Evolutionary conservation across 2,888 invertebrate species (phyloP), one percentile per base, ranked within the genome.

Genomic region (Drosophila percnosoma): DNA sequence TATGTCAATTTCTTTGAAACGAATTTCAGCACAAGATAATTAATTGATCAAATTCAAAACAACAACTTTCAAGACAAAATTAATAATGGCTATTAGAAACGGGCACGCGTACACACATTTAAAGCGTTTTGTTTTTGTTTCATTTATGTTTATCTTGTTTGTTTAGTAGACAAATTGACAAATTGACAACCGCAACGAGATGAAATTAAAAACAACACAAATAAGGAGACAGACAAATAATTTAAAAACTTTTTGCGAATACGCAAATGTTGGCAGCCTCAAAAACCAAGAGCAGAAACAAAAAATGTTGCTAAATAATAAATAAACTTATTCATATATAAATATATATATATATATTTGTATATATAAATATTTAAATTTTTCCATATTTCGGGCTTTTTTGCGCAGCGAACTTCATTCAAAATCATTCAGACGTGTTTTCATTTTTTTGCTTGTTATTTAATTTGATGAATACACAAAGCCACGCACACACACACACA

Each of bases 41-140:
- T 57, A 54, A 70, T 66, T 68, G 69, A 73, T 64, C 60, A 36
- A 81, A 89, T 75, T 58, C 45, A 63, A 63, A 73, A 69, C 68
- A 63, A 38, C 65, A 83, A 83, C 62, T 66, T 81, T 81, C 82
- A 75, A 82, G 88, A 85, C 82, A 65, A 75, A 73, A 78, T 72
- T 21, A 75, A 73, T 76, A 63, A 83, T 58, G 55, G 76, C 68
- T 76, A 67, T 78, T 68, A 70, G 71, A 78, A 68, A 75, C 74
- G 76, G 72, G 75, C 76, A 78, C 75, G 67, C 79, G 64, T 68
- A 80, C 75, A 81, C 72, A 86, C 79, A 87, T 74, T 68, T 63
- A 89, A 90, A 86, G 86, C 86, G 48, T 71, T 76, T 85, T 78
- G 27, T 48, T 70, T 68, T 74, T 69, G 24, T 29, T 62, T 53